phyloP scores from a whole-genome alignment of 2,888 invertebrate genomes.

The Eupithecia inturbata region DNA sequence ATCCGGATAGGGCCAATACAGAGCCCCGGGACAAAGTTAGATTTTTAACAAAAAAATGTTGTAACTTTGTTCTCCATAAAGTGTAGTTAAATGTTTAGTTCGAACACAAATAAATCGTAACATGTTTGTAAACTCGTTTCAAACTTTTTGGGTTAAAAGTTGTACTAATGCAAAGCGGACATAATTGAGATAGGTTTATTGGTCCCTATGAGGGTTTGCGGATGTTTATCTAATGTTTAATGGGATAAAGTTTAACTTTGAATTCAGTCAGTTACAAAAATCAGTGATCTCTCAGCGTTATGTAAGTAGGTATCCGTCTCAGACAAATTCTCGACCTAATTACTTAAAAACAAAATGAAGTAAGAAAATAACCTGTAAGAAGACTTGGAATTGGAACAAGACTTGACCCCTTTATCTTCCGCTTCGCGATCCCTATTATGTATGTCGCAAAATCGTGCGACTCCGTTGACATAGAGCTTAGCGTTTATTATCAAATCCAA shows the following conservation, averaged over 20 bases:
- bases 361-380: too few relatives aligned
- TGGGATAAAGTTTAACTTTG: neutral
- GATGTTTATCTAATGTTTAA: neutral
- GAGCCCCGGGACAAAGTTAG: neutral
- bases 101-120: slow-evolving; percentile 11
- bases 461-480: too few relatives aligned
- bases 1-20: neutral
- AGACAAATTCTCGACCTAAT: too few relatives aligned
- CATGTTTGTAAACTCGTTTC: slow-evolving; percentile 8
- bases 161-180: neutral
- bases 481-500: too few relatives aligned
- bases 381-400: too few relatives aligned
- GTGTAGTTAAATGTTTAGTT: slow-evolving; percentile 3
- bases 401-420: too few relatives aligned
- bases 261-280: neutral
- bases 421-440: too few relatives aligned
- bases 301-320: too few relatives aligned
- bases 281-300: too few relatives aligned
- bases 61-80: neutral
- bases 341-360: too few relatives aligned
- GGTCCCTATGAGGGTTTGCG: neutral
- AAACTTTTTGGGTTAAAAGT: slow-evolving; percentile 13
- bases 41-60: neutral
- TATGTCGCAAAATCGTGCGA: too few relatives aligned
- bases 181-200: slow-evolving; percentile 10